Evolutionary conservation across 2,797 vertebrate genomes (phyloP).

Genomic region (Rhynchotus rufescens): DNA sequence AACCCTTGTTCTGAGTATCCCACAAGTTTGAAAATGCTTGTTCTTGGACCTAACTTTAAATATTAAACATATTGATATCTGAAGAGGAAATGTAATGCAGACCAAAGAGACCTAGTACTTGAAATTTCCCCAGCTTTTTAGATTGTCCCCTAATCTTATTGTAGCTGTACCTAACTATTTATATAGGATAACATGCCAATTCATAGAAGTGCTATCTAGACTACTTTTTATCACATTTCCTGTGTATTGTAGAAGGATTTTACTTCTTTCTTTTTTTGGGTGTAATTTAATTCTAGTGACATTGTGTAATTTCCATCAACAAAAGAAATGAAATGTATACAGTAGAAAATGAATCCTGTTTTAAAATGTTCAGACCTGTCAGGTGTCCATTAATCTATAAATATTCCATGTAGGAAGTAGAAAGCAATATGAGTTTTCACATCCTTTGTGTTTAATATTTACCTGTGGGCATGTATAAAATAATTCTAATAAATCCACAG

Average conservation of each 20-base stretch:
- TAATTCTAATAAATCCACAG: constrained; percentile 75
- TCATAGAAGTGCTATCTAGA: background rate
- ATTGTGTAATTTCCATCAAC: constrained; percentile 57
- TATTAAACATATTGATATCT: background rate
- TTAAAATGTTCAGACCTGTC: constrained; percentile 46
- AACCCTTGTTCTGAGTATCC: background rate
- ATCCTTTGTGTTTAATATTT: constrained; percentile 78
- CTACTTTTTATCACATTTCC: constrained; percentile 1
- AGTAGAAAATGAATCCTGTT: constrained; percentile 42
- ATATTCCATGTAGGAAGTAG: constrained; percentile 48
- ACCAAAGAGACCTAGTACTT: background rate
- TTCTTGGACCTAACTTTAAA: background rate
- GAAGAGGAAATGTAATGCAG: background rate
- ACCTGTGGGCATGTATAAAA: constrained; percentile 78
- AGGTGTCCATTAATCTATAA: constrained; percentile 56
- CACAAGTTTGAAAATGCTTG: background rate
- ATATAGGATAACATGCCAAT: background rate
- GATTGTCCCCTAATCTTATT: background rate
- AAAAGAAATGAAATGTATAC: constrained; percentile 50
- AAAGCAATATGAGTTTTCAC: constrained; percentile 61
- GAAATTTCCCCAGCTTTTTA: background rate
- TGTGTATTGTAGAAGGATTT: background rate
- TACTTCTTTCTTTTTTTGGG: background rate
- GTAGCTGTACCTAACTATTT: background rate
- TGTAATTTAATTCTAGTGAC: constrained; percentile 29